Percentiles rank a stretch among this genome's conserved stretches.
phyloP scores from a whole-genome alignment of 2,888 invertebrate species.

The Eutolmus rufibarbis region DNA sequence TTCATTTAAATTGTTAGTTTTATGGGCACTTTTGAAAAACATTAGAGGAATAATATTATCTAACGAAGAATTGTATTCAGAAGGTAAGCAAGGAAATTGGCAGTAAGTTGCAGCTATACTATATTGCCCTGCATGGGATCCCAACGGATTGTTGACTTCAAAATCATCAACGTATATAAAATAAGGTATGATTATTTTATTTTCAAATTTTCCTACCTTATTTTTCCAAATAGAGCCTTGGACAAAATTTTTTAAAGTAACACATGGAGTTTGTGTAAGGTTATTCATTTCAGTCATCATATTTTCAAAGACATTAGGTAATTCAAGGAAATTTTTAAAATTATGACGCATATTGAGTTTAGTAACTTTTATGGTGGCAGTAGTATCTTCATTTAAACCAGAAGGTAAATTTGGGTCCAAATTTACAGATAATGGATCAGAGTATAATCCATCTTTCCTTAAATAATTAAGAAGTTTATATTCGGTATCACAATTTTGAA shows the following conservation, averaged over 20 bases:
- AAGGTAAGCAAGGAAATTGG: neutral
- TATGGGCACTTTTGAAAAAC: neutral
- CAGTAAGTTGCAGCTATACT: conserved; percentile 12
- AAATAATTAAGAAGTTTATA: no score
- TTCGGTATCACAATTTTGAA: no score
- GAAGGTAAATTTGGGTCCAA: neutral
- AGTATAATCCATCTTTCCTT: no score
- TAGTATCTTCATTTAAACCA: neutral
- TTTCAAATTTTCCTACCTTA: conserved; percentile 1
- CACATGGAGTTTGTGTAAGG: neutral
- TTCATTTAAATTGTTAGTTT: conserved; percentile 1
- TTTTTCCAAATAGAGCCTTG: conserved; percentile 29
- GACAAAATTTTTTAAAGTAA: conserved; percentile 19
- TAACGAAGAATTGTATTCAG: neutral
- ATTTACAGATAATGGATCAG: neutral
- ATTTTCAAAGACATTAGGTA: neutral
- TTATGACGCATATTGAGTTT: neutral
- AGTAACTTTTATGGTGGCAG: neutral
- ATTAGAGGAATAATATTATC: neutral
- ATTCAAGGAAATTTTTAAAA: neutral
- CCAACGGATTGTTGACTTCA: neutral
- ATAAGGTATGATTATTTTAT: neutral
- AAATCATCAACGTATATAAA: neutral
- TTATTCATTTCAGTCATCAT: neutral
- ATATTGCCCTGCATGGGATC: neutral